A percentile compares a stretch with the other conserved stretches of the same genome.
phyloP scores from a whole-genome alignment of 2,888 invertebrate genomes.

The Oscheius onirici region DNA sequence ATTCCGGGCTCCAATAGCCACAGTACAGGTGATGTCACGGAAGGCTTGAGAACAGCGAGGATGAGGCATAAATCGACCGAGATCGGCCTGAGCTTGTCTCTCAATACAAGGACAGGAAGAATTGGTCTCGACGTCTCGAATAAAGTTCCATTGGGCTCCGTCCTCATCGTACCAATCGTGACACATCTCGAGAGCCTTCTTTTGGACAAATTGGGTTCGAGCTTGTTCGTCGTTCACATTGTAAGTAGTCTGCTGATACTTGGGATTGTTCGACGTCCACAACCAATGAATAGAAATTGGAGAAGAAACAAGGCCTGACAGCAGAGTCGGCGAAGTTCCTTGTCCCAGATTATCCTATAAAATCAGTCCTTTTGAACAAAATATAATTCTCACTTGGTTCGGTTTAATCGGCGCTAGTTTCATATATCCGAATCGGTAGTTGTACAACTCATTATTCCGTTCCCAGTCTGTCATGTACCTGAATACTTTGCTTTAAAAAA shows the following conservation, averaged over 20 bases:
- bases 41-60: slow-evolving; percentile 68
- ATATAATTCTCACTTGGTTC: slow-evolving; percentile 44
- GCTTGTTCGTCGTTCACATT: slow-evolving; percentile 56
- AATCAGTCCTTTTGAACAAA: too few species aligned
- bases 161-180: slow-evolving; percentile 69
- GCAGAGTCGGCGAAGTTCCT: slow-evolving; percentile 26
- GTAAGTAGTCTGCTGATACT: slow-evolving; percentile 58
- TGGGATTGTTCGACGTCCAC: slow-evolving; percentile 66
- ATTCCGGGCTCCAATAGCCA: slow-evolving; percentile 88
- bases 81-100: slow-evolving; percentile 88
- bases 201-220: slow-evolving; percentile 53
- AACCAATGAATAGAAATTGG: slow-evolving; percentile 70
- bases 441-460: slow-evolving; percentile 64
- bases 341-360: slow-evolving; percentile 27
- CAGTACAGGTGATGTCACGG: slow-evolving; percentile 78
- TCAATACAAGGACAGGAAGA: slow-evolving; percentile 82
- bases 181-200: slow-evolving; percentile 66
- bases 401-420: slow-evolving; percentile 65
- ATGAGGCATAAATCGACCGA: slow-evolving; percentile 86
- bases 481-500: slow-evolving; percentile 56
- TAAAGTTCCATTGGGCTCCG: slow-evolving; percentile 69
- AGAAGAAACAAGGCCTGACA: slow-evolving; percentile 52
- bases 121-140: slow-evolving; percentile 70
- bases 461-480: slow-evolving; percentile 71
- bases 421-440: slow-evolving; percentile 68